phyloP scores from a whole-genome alignment of 64 coral and sea anemone genomes.

The Actinia equina region DNA sequence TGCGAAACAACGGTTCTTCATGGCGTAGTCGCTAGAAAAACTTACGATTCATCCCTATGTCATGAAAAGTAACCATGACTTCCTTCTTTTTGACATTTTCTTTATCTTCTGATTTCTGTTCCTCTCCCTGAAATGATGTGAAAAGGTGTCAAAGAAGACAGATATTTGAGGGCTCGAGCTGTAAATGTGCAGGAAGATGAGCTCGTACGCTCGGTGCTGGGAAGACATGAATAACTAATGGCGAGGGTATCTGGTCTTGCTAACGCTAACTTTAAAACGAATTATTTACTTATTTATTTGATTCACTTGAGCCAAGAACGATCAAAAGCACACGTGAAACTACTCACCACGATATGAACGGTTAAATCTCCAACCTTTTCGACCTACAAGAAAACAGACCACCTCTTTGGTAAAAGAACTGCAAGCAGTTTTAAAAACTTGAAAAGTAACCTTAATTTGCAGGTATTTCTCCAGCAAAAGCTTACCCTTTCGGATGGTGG shows the following conservation, averaged over 20 bases:
- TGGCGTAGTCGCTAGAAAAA: not conserved
- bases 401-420: not conserved
- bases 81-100: slow-evolving; percentile 91
- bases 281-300: not conserved
- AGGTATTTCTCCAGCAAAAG: not conserved
- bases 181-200: not conserved
- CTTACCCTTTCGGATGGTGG: slow-evolving; percentile 48
- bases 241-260: not conserved
- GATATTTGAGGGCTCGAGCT: not conserved
- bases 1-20: not conserved
- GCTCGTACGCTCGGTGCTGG: not conserved
- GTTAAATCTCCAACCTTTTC: slow-evolving; percentile 99
- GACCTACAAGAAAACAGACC: slow-evolving; percentile 64
- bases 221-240: slow-evolving; percentile 15
- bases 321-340: not conserved
- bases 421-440: slow-evolving; percentile 6
- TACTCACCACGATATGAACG: slow-evolving; percentile 81
- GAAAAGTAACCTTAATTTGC: not conserved
- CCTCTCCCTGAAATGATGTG: slow-evolving; percentile 62
- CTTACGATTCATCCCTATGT: slow-evolving; percentile 98
- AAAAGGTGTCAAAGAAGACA: not conserved
- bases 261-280: not conserved
- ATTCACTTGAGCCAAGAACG: not conserved
- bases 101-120: slow-evolving; percentile 77
- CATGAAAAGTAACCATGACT: slow-evolving; percentile 94